phyloP scores from a whole-genome alignment of 1,140 invertebrate genomes.

The Diorhabda sublineata region DNA sequence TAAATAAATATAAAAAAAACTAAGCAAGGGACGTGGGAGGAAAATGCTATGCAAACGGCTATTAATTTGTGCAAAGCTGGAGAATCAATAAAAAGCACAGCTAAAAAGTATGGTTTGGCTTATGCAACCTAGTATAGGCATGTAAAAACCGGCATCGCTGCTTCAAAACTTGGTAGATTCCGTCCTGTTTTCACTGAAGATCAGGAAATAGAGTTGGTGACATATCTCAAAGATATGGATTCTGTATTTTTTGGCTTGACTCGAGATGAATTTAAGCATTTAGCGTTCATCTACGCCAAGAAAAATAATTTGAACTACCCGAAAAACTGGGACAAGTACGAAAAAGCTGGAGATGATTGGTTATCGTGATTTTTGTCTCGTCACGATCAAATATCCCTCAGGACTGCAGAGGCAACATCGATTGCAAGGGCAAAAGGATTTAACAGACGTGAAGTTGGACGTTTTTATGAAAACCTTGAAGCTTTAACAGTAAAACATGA shows the following conservation, averaged over 20 bases:
- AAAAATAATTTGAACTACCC: no score
- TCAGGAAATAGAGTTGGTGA: constrained; percentile 29
- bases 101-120: constrained; percentile 38
- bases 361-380: no score
- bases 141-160: constrained; percentile 34
- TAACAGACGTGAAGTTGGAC: no score
- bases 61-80: not conserved
- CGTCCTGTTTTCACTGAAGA: constrained; percentile 17
- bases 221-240: constrained; percentile 35
- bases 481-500: no score
- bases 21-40: constrained; percentile 5
- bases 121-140: constrained; percentile 36
- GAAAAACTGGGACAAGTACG: no score
- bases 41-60: not conserved
- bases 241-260: constrained; percentile 36
- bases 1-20: not conserved
- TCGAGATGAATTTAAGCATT: constrained; percentile 30
- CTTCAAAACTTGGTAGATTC: constrained; percentile 27
- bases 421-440: no score
- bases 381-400: no score
- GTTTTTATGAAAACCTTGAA: no score
- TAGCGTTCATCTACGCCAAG: constrained; percentile 3
- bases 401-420: no score
- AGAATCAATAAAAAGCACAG: constrained; percentile 36
- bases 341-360: no score